Base-by-base conservation (phyloP, 2,888 invertebrate species). In the Abrostola tripartita region DNA sequence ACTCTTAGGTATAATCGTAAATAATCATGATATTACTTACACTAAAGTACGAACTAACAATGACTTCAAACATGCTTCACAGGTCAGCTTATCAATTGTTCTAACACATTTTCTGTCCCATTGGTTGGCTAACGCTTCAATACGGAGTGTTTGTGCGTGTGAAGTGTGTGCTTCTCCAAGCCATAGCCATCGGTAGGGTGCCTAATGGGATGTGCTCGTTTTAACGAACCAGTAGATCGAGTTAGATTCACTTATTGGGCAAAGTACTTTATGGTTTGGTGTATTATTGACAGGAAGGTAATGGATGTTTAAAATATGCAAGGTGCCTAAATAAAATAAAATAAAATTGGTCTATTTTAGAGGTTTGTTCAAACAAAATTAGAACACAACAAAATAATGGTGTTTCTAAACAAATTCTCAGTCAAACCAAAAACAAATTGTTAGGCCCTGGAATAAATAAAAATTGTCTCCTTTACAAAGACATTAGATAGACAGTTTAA, bases 141-240 rank as follows among this genome's bases (percentile, higher is more conserved):
- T 61, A 24, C 55, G 14, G 37, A 57, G 56, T 50, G 62, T 52
- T 44, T 44, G 56, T 42, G 51, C 60, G 37, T 57, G 61, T 57
- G 51, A 52, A 62, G 65, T 61, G 59, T 38, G 63, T 56, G 54
- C 63, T 60, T 49, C 65, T 53, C 53, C 57, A 37, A 49, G 44
- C 49, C 47, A 51, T 24, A 47, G 12, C 44, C 44, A 61, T 49
- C 24, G 41, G 67, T 52, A 53, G 81, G 81, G 80, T 81, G 81
- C 63, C 55, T 74, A 81, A 71, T 81, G 74, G 68, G 60, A 61
- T 65, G 71, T 72, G 55, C 55, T 52, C 50, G 54, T 59, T 76
- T 61, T 61, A 68, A 69, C 63, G 54, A 63, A 77, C 60, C 55
- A 35, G 38, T 49, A 63, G 42, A 57, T 52, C 41, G 41, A 10